Conservation (phyloP, 2,888 invertebrate genomes). For the Apamea crenata region DNA sequence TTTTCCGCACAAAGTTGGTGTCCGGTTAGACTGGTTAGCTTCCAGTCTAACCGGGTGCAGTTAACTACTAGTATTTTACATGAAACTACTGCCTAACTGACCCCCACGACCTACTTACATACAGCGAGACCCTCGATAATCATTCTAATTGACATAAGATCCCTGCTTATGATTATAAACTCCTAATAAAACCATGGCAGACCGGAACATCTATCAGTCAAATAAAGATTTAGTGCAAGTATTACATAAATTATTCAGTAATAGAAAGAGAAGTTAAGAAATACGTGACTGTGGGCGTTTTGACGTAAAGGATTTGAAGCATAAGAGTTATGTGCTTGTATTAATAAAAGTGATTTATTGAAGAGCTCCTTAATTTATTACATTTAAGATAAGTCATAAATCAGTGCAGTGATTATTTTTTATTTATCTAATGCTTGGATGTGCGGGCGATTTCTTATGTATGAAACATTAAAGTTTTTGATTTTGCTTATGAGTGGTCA, state of each 20-base stretch:
- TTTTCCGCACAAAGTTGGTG: background rate
- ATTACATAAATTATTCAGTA: constrained; percentile 25
- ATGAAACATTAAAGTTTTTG: background rate
- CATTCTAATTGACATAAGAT: constrained; percentile 1
- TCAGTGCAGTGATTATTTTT: background rate
- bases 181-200: background rate
- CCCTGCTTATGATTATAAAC: background rate
- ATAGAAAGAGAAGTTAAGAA: constrained; percentile 18
- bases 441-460: no score
- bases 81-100: background rate
- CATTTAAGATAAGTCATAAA: background rate
- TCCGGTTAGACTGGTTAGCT: no score
- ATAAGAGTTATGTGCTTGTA: constrained; percentile 19
- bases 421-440: background rate
- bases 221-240: constrained; percentile 41
- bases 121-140: background rate
- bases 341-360: constrained; percentile 46
- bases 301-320: constrained; percentile 21
- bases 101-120: no score
- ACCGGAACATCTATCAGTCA: constrained; percentile 4
- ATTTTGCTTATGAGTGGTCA: background rate
- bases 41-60: background rate
- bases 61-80: background rate
- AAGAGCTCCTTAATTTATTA: background rate
- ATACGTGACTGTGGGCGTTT: constrained; percentile 41